These are phyloP conservation scores for Carcinoscorpius rotundicauda DNA, from an alignment of 1,140 invertebrate genomes.

Conservation along the genomic window DNA sequence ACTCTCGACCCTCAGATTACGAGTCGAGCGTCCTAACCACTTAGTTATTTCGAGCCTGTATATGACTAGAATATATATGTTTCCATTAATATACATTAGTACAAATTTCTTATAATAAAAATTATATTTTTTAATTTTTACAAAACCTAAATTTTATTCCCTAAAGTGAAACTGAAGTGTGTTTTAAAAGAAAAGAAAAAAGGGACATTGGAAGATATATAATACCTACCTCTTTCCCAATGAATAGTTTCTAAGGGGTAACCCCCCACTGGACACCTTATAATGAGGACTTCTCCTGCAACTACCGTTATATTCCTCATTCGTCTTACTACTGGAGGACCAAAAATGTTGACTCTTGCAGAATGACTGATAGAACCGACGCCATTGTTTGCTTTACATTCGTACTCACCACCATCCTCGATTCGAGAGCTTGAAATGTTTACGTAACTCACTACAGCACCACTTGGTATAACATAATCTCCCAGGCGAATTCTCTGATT, in stretches of 20 bases:
- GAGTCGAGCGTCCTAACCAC: too few species aligned
- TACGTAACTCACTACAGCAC: constrained; percentile 35
- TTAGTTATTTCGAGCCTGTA: too few species aligned
- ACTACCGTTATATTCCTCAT: constrained; percentile 36
- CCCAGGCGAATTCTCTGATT: constrained; percentile 28
- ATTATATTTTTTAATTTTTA: too few species aligned
- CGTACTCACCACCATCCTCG: constrained; percentile 35
- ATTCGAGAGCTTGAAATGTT: constrained; percentile 33
- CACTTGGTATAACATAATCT: constrained; percentile 27
- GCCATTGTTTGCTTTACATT: constrained; percentile 32
- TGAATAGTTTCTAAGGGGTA: constrained; percentile 31
- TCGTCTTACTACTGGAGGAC: constrained; percentile 33
- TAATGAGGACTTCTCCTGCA: constrained; percentile 31
- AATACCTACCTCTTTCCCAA: constrained; percentile 37
- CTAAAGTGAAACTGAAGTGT: too few species aligned
- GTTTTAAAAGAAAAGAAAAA: too few species aligned
- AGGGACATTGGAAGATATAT: too few species aligned
- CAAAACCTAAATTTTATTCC: too few species aligned
- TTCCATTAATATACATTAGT: too few species aligned
- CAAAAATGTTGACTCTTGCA: constrained; percentile 27
- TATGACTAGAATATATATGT: too few species aligned
- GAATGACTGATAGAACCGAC: constrained; percentile 29
- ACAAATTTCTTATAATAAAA: too few species aligned
- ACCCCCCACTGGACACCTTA: constrained; percentile 29
- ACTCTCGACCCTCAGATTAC: too few species aligned